Base-by-base conservation (phyloP, 2,113 vertebrate genomes). In the Odobenus rosmarus region DNA sequence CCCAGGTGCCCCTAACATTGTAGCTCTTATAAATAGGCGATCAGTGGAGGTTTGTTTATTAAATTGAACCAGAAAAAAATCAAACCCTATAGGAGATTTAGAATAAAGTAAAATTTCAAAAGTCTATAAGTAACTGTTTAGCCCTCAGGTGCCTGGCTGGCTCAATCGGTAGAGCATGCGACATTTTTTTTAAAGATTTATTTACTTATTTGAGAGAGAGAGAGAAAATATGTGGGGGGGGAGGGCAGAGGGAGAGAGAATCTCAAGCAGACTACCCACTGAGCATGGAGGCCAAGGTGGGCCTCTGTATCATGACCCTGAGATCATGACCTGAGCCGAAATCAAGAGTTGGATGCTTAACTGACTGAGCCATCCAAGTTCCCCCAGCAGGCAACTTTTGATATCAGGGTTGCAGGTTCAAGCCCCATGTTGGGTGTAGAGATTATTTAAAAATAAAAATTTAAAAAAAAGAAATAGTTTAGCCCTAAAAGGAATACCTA, bases 61-160 rank as follows among this genome's bases (percentile, higher is more conserved):
- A 89, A 96, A 96, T 6, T 89, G 82, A 95, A 94, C 11, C 87
- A 31, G 19, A 24, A 76, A 79, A 77, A 91, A 88, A 87, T 71
- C 28, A 82, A 93, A 59, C 12, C 1, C 36, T 89, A 23, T 46
- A 89, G 23, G 57, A 76, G 39, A 81, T 64, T 93, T 92, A 92
- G 49, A 92, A 87, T 92, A 42, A 95, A 94, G 80, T 93, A 93
- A 86, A 51, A 85, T 91, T 97, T 89, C 69, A 86, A 82, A 91
- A 87, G 49, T 79, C 85, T 82, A 1, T 53, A 86, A 85, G 53
- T 88, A 81, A 93, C 10, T 85, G 31, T 33, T 94, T 84, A 94
- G 9, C 42, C 55, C 18, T 92, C 64, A 81, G 24, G 39, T 26
- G 6, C 14, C 24, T 46, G 72, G 39, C 72, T 76, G 42, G 42